These are phyloP conservation scores for Tonatia bakeri DNA, from an alignment of 2,113 vertebrate genomes.

Conservation along the genomic window DNA sequence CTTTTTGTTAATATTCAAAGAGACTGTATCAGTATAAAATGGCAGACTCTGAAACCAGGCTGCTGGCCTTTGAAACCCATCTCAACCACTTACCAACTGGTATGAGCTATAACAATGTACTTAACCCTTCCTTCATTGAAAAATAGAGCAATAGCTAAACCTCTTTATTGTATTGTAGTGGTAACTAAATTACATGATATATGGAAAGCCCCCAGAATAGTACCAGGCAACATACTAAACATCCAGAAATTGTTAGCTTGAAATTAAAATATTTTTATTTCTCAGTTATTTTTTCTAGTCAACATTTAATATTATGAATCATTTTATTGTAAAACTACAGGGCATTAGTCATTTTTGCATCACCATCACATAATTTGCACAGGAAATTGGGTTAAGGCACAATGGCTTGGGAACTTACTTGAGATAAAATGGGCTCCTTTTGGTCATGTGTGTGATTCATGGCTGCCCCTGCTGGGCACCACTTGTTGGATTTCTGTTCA, in stretches of 20 bases:
- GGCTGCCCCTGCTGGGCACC: not conserved
- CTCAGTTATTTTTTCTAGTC: not conserved
- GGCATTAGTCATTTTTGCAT: not conserved
- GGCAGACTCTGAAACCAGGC: not conserved
- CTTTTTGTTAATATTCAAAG: not conserved
- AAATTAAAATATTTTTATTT: constrained; percentile 7
- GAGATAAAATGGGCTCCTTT: not conserved
- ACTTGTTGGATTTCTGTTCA: not conserved
- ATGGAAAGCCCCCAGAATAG: not conserved
- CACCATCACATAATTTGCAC: not conserved
- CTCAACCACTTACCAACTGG: not conserved
- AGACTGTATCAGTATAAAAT: not conserved
- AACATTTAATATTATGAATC: not conserved
- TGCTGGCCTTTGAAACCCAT: not conserved
- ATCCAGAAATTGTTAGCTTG: not conserved
- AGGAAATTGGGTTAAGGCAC: not conserved
- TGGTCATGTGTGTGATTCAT: not conserved
- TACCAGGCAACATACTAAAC: not conserved
- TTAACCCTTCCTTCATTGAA: not conserved
- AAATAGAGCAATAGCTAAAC: not conserved
- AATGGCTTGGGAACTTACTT: not conserved
- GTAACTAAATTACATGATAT: not conserved
- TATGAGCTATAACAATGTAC: not conserved
- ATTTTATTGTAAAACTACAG: not conserved
- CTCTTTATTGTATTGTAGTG: not conserved